Evolutionary conservation across 2,797 vertebrate species (phyloP).

Genomic region (Bovichtus variegatus): DNA sequence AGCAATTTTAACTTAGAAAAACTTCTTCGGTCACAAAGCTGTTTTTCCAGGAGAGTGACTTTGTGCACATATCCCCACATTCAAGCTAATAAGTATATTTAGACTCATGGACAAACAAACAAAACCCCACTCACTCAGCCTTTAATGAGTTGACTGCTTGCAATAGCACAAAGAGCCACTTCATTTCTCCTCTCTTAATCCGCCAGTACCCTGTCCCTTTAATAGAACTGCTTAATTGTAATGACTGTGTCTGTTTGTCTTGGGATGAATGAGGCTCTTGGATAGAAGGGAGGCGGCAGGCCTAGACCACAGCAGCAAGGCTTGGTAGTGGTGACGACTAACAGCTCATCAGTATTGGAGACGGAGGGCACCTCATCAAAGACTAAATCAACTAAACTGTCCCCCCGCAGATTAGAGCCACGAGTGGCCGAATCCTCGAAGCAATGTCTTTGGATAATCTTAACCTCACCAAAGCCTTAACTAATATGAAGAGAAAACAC

Average conservation of each 20-base stretch:
- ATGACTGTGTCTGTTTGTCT: constrained; percentile 81
- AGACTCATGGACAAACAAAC: constrained; percentile 57
- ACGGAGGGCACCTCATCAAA: constrained; percentile 77
- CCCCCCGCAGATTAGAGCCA: constrained; percentile 77
- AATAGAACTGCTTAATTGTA: constrained; percentile 82
- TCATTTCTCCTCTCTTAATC: constrained; percentile 76
- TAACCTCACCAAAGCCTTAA: constrained; percentile 75
- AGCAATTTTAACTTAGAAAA: constrained; percentile 38
- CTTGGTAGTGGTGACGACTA: constrained; percentile 75
- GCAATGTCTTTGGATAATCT: constrained; percentile 74
- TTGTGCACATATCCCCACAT: constrained; percentile 36
- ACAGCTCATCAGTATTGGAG: constrained; percentile 80
- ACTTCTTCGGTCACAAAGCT: constrained; percentile 7
- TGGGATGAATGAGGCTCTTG: constrained; percentile 78
- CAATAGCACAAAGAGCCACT: constrained; percentile 67
- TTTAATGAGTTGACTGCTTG: constrained; percentile 63
- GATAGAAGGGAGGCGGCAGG: constrained; percentile 73
- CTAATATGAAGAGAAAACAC: constrained; percentile 81
- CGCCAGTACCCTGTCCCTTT: constrained; percentile 77
- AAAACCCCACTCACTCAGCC: constrained; percentile 44
- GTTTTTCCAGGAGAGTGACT: constrained; percentile 48
- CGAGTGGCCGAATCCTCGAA: constrained; percentile 68
- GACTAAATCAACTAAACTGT: constrained; percentile 77
- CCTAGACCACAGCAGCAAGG: constrained; percentile 74
- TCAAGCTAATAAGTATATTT: constrained; percentile 55